Base-by-base conservation (phyloP, 2,888 invertebrate genomes). In the Polyommatus iphigenia region DNA sequence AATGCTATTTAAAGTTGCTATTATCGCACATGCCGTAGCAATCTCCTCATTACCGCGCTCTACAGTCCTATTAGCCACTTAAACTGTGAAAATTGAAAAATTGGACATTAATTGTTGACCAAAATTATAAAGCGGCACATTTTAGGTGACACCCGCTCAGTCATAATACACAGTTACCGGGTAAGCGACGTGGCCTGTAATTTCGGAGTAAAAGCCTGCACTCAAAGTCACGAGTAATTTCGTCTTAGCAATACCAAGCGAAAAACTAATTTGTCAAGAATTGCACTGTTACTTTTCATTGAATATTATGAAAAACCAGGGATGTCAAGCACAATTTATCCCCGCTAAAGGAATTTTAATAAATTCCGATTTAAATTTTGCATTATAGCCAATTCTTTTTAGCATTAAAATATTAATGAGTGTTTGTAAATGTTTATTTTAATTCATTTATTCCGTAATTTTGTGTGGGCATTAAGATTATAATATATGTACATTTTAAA, bases 141-240 rank as follows among this genome's bases (percentile, higher is more conserved):
- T 91, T 89, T 84, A 84, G 82, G 85, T 87, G 87, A 88, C 88
- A 90, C 87, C 89, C 87, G 88, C 92, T 92, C 88, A 85, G 88
- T 92, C 91, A 93, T 92, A 92, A 91, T 92, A 91, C 86, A 88
- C 92, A 90, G 92, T 93, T 93, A 93, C 87, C 86, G 89, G 85
- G 87, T 91, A 91, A 93, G 88, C 85, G 92, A 87, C 87, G 85
- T 86, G 87, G 89, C 89, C 89, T 91, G 90, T 93, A 93, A 93
- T 93, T 92, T 91, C 85, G 87, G 89, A 92, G 93, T 93, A 94
- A 94, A 93, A 94, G 94, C 94, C 88, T 93, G 94, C 93, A 93
- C 93, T 94, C 86, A 89, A 93, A 93, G 94, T 93, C 94, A 87
- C 86, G 88, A 85, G 86, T 92, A 93, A 94, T 94, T 93, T 93